Evolutionary conservation across 2,797 vertebrate genomes (phyloP), one percentile per base, ranked within the genome.

Genomic region (Centroberyx gerrardi): DNA sequence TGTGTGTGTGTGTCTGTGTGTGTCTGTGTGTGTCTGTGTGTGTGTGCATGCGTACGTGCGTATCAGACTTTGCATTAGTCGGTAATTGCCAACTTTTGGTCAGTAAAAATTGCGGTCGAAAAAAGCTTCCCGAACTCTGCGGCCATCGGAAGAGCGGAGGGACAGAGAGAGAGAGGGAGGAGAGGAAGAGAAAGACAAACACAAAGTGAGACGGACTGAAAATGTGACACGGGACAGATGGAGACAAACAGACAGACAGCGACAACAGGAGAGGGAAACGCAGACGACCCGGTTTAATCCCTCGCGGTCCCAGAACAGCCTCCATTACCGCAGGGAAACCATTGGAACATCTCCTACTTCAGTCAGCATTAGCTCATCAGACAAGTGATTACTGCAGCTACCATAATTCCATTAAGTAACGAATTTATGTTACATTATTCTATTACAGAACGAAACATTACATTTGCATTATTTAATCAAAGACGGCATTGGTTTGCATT

Each of bases 381-480:
- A 90, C 83, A 61, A 86, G 77, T 76, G 86, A 92, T 92, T 59
- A 88, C 86, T 81, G 81, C 83, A 83, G 88, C 88, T 55, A 9
- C 78, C 53, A 3, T 91, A 88, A 93, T 91, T 15, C 79, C 73
- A 90, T 92, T 89, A 87, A 80, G 68, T 59, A 72, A 87, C 81
- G 5, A 82, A 90, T 86, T 86, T 85, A 93, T 92, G 87, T 76
- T 80, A 8, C 91, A 85, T 93, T 91, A 92, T 93, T 90, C 85
- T 87, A 89, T 93, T 93, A 92, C 78, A 44, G 55, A 68, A 85
- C 72, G 8, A 89, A 87, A 74, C 87, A 87, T 88, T 85, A 73
- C 88, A 90, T 93, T 90, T 91, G 91, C 92, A 91, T 92, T 86
- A 93, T 91, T 91, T 87, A 89, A 93, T 93, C 86, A 86, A 74